Conservation (phyloP, 2,888 invertebrate genomes). For the Cosmorhoe ocellata region DNA sequence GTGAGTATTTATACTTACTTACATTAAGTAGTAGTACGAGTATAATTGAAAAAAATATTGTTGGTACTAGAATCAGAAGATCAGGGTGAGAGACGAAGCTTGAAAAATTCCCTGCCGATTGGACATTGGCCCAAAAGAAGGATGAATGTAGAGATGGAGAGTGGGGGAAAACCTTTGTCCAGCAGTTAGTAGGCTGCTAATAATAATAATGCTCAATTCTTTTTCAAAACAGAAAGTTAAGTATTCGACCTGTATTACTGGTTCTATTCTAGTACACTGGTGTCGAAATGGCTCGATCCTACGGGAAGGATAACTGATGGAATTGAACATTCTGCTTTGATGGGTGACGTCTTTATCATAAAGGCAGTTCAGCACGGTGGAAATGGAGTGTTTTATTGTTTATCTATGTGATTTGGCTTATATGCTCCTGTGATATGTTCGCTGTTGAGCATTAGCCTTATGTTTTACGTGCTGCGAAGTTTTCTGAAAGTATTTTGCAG, state of each 20-base stretch:
- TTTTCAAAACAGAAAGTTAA: no score
- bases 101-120: no score
- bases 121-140: no score
- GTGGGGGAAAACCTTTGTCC: no score
- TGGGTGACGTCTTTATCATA: slow-evolving; percentile 42
- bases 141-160: no score
- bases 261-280: not conserved
- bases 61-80: no score
- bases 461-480: slow-evolving; percentile 15
- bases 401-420: slow-evolving; percentile 36
- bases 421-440: slow-evolving; percentile 24
- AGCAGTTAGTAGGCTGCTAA: no score
- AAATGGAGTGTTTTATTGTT: slow-evolving; percentile 39
- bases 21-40: no score
- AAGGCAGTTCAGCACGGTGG: slow-evolving; percentile 29
- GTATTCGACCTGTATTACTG: slow-evolving; percentile 7
- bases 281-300: slow-evolving; percentile 32
- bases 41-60: no score
- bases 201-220: no score
- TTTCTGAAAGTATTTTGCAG: slow-evolving; percentile 2
- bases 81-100: no score
- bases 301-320: slow-evolving; percentile 39
- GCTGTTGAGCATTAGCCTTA: slow-evolving; percentile 11
- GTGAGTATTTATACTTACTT: no score
- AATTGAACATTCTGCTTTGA: slow-evolving; percentile 40